Base-by-base conservation (phyloP, 2,888 invertebrate species). In the Catonia carolina region DNA sequence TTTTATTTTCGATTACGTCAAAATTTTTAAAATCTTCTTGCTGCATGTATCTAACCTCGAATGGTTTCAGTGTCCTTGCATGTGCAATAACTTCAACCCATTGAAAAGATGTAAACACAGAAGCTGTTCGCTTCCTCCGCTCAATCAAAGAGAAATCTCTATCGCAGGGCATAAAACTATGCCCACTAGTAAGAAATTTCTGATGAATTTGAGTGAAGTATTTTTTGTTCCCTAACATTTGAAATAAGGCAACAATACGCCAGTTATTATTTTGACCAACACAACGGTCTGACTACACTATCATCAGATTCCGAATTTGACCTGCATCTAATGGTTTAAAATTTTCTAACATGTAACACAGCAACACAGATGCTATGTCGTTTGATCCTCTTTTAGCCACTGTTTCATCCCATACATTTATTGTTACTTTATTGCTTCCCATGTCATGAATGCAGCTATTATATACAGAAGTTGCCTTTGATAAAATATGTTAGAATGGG, bases 231-330 rank as follows among this genome's bases (percentile, higher is more conserved):
- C 57, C 45, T 58, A 52, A 36, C 61, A 56, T 20, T 15, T 55
- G 47, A 10, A 47, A 4, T 23, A 47, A 5, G 33, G 14, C 33
- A 14, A 65, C 47, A n/a, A 59, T 59, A 6, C 33, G 39, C 60
- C 59, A 62, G 51, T 66, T 66, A 54, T 66, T 65, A 50, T 64
- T 63, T 54, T 66, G 65, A 8, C 61, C 64, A 15, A 60, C 55
- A 53, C 62, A 66, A 53, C 63, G 20, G 55, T 66, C 66, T 20
- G 62, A 64, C 63, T 63, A 66, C 41, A 65, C 27, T 31, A 59
- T 54, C 18, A 66, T 47, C n/a, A n/a, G n/a, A n/a, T 55, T 63
- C 33, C 63, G 45, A 33, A 50, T 41, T 58, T 65, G 55, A 20
- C 47, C 47, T 47, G 3, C 31, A 15, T n/a, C 12, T 12, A 53